phyloP scores from a whole-genome alignment of 2,797 vertebrate species.

The Petrocephalus schoutedeni region DNA sequence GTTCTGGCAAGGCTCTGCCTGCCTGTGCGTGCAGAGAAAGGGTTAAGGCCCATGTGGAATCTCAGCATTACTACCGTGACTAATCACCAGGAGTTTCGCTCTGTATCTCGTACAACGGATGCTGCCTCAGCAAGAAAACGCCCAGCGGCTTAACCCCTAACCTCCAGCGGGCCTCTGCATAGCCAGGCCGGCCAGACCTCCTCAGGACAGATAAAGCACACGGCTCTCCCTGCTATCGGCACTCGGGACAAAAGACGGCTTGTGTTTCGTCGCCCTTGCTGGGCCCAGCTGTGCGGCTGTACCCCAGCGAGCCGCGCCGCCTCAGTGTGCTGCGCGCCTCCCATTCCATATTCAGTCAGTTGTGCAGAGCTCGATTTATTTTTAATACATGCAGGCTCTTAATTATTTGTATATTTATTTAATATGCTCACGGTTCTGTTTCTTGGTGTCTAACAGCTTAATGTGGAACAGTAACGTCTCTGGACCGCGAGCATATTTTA shows the following conservation, averaged over 20 bases:
- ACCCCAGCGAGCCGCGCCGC: not conserved
- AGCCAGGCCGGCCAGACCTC: not conserved
- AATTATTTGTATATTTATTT: slow-evolving; percentile 8
- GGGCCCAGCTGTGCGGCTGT: not conserved
- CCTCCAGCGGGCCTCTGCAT: slow-evolving; percentile 47
- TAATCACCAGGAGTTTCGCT: slow-evolving; percentile 70
- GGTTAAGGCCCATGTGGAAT: slow-evolving; percentile 53
- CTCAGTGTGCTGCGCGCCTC: not conserved
- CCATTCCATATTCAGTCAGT: not conserved
- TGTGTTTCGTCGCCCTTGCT: not conserved
- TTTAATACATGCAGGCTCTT: not conserved
- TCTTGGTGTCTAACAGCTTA: not conserved
- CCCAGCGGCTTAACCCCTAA: slow-evolving; percentile 65
- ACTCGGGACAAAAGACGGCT: slow-evolving; percentile 16
- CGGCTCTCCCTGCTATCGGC: slow-evolving; percentile 39
- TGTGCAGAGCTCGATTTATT: not conserved
- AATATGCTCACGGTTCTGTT: not conserved
- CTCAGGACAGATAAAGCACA: slow-evolving; percentile 43
- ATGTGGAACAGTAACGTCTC: not conserved
- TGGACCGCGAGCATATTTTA: not conserved
- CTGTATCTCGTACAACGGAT: slow-evolving; percentile 71
- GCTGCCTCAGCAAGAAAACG: slow-evolving; percentile 69
- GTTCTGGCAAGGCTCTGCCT: not conserved
- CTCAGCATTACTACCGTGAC: slow-evolving; percentile 64
- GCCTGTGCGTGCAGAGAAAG: slow-evolving; percentile 42